Percentiles rank a stretch among this genome's conserved stretches.
Evolutionary conservation across 2,113 vertebrate species (phyloP).

Genomic region (Laticauda colubrina): DNA sequence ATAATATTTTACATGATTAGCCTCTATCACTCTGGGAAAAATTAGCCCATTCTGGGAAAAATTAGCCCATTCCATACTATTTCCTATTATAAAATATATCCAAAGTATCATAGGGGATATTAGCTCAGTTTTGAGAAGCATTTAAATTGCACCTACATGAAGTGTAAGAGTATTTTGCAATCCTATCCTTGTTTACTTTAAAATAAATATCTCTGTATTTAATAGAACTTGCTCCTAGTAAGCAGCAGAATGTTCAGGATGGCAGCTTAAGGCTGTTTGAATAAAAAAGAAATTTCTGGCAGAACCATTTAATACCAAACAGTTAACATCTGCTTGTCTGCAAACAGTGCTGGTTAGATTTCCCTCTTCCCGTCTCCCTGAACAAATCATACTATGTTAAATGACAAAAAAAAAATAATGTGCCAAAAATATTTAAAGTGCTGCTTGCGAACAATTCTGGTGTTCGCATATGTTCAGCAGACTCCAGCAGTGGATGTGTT

Average conservation of each 20-base stretch:
- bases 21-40: too few species aligned
- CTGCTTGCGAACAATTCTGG: background rate
- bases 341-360: background rate
- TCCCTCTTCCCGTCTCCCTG: background rate
- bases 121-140: background rate
- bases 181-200: background rate
- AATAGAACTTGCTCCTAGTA: background rate
- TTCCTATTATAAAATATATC: background rate
- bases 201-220: background rate
- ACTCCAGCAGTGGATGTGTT: background rate
- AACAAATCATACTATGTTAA: background rate
- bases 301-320: background rate
- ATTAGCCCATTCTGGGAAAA: too few species aligned
- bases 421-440: background rate
- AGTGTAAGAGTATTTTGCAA: background rate
- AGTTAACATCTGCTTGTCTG: constrained; percentile 4
- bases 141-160: background rate
- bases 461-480: background rate
- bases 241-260: background rate
- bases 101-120: background rate
- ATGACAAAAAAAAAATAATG: background rate
- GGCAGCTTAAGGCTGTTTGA: background rate
- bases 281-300: background rate
- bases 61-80: background rate
- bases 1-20: background rate